These are phyloP conservation scores for Andrena bicolor DNA, from an alignment of 2,888 invertebrate species.

Conservation along the genomic window DNA sequence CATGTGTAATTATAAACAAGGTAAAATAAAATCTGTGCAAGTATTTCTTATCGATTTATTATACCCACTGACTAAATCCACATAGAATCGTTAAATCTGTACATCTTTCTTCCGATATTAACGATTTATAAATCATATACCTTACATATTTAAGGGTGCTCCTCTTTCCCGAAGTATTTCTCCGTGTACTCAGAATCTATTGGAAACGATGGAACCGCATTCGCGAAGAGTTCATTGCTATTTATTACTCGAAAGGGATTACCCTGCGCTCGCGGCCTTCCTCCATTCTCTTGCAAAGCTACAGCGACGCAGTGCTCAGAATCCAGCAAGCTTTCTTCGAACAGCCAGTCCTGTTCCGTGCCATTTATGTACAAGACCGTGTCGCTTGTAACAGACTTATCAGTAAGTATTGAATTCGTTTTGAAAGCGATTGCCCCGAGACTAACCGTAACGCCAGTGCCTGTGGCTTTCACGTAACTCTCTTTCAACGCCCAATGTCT, in stretches of 20 bases:
- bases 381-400: conserved; percentile 86
- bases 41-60: conserved; percentile 51
- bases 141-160: conserved; percentile 77
- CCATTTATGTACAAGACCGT: conserved; percentile 89
- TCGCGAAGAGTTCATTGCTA: conserved; percentile 88
- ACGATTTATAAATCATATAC: neutral
- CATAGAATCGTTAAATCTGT: conserved; percentile 52
- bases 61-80: conserved; percentile 49
- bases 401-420: conserved; percentile 84
- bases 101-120: conserved; percentile 38
- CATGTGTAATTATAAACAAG: conserved; percentile 4
- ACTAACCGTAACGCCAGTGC: conserved; percentile 93
- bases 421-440: conserved; percentile 92
- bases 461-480: conserved; percentile 96
- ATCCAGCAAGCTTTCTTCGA: conserved; percentile 94
- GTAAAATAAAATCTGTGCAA: conserved; percentile 45
- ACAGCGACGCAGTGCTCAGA: conserved; percentile 92
- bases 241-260: conserved; percentile 86
- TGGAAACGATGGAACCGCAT: conserved; percentile 85
- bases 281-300: conserved; percentile 86
- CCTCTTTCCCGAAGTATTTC: conserved; percentile 87
- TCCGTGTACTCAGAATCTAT: conserved; percentile 87
- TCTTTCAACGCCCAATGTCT: conserved; percentile 98
- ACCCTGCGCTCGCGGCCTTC: conserved; percentile 67
- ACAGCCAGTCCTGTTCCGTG: conserved; percentile 89